Percentiles rank a stretch among this genome's conserved stretches.
Evolutionary conservation across 2,113 vertebrate genomes (phyloP).

Genomic region (Halcyon malimbica): DNA sequence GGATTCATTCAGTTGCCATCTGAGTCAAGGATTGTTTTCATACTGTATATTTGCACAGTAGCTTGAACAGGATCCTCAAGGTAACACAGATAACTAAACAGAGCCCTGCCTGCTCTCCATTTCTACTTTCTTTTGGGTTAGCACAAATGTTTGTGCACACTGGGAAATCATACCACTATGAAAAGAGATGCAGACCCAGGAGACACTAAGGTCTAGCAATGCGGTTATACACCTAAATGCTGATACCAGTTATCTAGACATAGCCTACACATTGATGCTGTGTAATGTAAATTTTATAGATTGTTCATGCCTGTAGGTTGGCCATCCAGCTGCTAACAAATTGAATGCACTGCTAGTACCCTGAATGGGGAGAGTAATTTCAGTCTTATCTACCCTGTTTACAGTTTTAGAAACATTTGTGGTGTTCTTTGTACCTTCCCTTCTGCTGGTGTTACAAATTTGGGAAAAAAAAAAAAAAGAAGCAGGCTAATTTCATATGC

Average conservation of each 20-base stretch:
- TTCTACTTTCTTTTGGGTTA: neutral
- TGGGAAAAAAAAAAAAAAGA: neutral
- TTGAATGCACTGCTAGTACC: neutral
- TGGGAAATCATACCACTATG: accelerated
- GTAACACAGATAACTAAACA: neutral
- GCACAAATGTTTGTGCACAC: neutral
- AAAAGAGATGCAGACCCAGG: neutral
- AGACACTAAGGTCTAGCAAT: neutral
- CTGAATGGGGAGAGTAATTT: neutral
- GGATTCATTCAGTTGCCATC: neutral
- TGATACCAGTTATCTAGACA: neutral
- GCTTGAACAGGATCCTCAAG: neutral
- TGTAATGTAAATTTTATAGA: neutral
- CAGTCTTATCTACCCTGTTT: neutral
- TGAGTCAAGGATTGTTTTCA: neutral
- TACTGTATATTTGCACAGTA: neutral
- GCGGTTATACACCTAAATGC: neutral
- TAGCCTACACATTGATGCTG: neutral
- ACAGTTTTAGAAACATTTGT: neutral
- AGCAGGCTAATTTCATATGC: neutral
- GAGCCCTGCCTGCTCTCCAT: neutral
- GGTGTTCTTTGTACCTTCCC: neutral
- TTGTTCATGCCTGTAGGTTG: neutral
- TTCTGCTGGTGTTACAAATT: neutral
- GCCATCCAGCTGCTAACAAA: neutral